phyloP scores from a whole-genome alignment of 2,113 vertebrate genomes.

The Actenoides lindsayi region DNA sequence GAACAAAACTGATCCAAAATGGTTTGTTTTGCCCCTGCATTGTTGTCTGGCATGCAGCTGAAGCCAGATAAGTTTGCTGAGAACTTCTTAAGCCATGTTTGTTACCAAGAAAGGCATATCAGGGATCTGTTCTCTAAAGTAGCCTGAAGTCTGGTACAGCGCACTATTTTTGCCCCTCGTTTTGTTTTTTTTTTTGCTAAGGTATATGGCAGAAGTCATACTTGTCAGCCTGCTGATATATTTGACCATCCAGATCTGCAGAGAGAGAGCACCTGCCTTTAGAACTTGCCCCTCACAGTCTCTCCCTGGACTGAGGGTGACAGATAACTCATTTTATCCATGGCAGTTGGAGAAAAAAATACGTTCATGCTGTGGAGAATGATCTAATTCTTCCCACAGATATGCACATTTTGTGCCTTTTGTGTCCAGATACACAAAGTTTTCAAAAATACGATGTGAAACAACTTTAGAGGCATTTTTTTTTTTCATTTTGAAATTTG shows the following conservation, averaged over 20 bases:
- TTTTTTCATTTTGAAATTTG: neutral
- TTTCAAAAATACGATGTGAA: neutral
- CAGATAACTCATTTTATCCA: neutral
- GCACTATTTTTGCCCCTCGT: neutral
- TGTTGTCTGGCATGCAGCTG: neutral
- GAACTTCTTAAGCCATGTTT: neutral
- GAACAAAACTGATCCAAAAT: neutral
- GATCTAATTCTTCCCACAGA: neutral
- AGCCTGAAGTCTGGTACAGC: neutral
- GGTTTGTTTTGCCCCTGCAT: accelerated
- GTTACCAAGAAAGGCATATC: neutral
- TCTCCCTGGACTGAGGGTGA: neutral
- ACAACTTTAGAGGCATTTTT: neutral
- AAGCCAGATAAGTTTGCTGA: neutral
- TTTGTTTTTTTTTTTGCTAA: neutral
- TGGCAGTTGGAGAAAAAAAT: neutral
- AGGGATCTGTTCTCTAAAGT: neutral
- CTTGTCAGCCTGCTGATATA: neutral
- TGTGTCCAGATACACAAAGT: neutral
- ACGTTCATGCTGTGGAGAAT: neutral
- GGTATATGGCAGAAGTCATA: neutral
- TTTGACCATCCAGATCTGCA: neutral
- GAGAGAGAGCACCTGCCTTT: neutral
- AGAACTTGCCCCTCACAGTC: neutral
- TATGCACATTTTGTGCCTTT: neutral